These are phyloP conservation scores for Sebastes taczanowskii DNA, from an alignment of 2,797 vertebrate genomes.

Conservation along the genomic window DNA sequence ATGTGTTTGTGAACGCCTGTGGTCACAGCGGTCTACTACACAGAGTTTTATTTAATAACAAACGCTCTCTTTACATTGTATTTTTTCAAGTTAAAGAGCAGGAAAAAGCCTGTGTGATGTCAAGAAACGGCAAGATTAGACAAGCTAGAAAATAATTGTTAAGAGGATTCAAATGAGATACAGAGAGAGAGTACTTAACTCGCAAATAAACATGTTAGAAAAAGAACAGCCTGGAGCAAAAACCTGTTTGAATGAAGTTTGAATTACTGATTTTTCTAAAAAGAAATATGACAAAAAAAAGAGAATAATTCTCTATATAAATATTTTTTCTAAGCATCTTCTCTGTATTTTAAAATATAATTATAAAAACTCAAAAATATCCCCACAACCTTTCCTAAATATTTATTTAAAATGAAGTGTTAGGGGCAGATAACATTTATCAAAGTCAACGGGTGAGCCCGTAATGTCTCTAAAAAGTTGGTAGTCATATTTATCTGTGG, in stretches of 20 bases:
- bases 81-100: slow-evolving; percentile 31
- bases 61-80: slow-evolving; percentile 14
- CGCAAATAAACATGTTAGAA: slow-evolving; percentile 11
- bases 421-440: neutral
- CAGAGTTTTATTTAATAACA: slow-evolving; percentile 38
- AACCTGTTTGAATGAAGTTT: slow-evolving; percentile 15
- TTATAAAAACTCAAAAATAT: slow-evolving; percentile 40
- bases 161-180: slow-evolving; percentile 27
- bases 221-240: slow-evolving; percentile 47
- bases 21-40: slow-evolving; percentile 43
- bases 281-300: slow-evolving; percentile 26
- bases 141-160: neutral
- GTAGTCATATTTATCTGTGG: slow-evolving; percentile 27
- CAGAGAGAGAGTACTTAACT: slow-evolving; percentile 6
- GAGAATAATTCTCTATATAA: neutral
- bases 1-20: slow-evolving; percentile 67
- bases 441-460: neutral
- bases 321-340: slow-evolving; percentile 13
- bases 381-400: slow-evolving; percentile 9
- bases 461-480: slow-evolving; percentile 33
- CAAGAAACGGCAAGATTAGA: slow-evolving; percentile 7
- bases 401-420: slow-evolving; percentile 37
- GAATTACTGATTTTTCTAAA: slow-evolving; percentile 12
- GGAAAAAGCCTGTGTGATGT: neutral
- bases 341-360: slow-evolving; percentile 15